Base-by-base conservation (phyloP, 2,888 invertebrate genomes). In the Hoplodrina blanda region DNA sequence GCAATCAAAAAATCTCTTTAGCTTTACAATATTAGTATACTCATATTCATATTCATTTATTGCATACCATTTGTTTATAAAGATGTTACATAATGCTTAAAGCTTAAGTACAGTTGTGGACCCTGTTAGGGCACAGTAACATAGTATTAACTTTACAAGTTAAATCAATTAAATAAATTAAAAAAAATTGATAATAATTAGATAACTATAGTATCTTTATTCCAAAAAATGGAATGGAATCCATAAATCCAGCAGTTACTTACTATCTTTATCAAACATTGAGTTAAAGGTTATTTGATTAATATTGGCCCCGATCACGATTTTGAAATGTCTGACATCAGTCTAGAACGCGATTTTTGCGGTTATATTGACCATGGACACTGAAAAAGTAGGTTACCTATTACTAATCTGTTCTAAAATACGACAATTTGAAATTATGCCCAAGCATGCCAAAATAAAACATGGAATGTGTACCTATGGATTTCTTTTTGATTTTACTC, bases 361-460 rank as follows among this genome's bases (percentile, higher is more conserved):
- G 88, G 83, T 87, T 86, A 81, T 86, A 88, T 88, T 85, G 81
- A 86, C 88, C 90, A 84, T 91, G 90, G 88, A 89, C 88, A 86
- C 65, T 67, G 30, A 76, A 76, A 83, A 88, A 87, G 83, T 88
- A 81, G 84, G 87, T 84, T 87, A 85, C 78, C 78, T 87, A 83
- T 81, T 81, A 79, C 78, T 72, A 69, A 46, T 46, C 46, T 6
- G 46, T 17, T 46, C 46, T 41, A 46, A 46, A 57, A 62, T 62
- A 19, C n/a, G 20, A n/a, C 19, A 20, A 30, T 15, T 10, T 13
- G 11, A 53, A 62, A 69, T 62, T 69, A 19, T 57, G 4, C 0
- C 20, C 15, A 46, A 62, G 10, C 57, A 76, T 66, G 65, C 64
- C 5, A 54, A 37, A 25, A 11, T 33, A 46, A 60, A 11, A 20